Base-by-base conservation (phyloP, 2,888 invertebrate genomes). In the Tipula unca region DNA sequence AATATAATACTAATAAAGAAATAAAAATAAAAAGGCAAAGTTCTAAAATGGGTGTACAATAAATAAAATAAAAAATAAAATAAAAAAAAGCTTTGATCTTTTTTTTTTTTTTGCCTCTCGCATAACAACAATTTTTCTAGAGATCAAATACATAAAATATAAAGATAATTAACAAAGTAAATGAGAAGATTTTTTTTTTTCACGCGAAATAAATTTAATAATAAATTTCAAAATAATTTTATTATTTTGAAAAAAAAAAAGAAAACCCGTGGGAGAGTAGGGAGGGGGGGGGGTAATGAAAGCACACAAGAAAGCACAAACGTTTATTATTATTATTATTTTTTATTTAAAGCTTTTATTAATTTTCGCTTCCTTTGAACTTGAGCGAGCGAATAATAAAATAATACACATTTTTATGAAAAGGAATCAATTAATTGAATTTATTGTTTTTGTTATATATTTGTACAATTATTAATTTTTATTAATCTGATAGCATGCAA, bases 121-220 rank as follows among this genome's bases (percentile, higher is more conserved):
- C 69, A 69, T 25, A 25, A 20, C 69, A 69, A 69, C 25, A 20
- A 25, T 69, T 69, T 69, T 69, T 69, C 69, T 25, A 69, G 25
- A 69, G 69, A 69, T 69, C 69, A 69, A 69, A 69, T 25, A 69
- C 25, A 69, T 25, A 10, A 69, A 69, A 69, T 10, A 69, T 25
- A 69, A 69, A 69, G 8, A 69, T 69, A 69, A 69, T 69, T 69
- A 69, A 69, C 25, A 69, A 69, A 69, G 69, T 25, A 69, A 25
- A 69, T 69, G 69, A 69, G 25, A 69, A 69, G 69, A 69, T 10
- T 14, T 69, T 25, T 20, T 69, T 69, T 69, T 20, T 69, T 69
- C 69, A 69, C 69, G 69, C 69, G 69, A 69, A 69, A 69, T 69
- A 69, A 69, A 69, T 69, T 69, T 69, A 69, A 69, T 69, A 69